Evolutionary conservation across 1,140 invertebrate species (phyloP).

Genomic region (Leptestheria dahalacensis): DNA sequence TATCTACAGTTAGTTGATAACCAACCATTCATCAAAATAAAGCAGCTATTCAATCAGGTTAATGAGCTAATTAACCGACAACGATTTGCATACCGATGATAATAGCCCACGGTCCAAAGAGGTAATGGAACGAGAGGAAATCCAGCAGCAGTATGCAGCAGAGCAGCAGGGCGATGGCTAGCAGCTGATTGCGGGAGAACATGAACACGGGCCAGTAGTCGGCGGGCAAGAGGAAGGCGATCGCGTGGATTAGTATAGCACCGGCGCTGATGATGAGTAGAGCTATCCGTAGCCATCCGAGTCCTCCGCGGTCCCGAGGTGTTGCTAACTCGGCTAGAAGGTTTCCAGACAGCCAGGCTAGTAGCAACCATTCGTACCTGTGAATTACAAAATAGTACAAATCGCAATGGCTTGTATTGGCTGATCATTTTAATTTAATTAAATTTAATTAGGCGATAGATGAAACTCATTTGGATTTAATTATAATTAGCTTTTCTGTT

Average conservation of each 20-base stretch:
- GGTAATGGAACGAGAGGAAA: constrained; percentile 92
- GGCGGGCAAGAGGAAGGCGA: constrained; percentile 50
- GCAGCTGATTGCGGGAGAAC: constrained; percentile 89
- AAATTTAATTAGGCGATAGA: background rate
- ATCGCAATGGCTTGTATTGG: no score
- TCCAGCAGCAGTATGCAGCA: constrained; percentile 95
- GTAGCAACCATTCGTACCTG: constrained; percentile 90
- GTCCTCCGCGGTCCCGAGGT: constrained; percentile 82
- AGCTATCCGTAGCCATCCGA: constrained; percentile 58
- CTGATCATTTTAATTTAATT: background rate
- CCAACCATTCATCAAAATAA: no score
- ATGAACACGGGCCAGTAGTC: constrained; percentile 62
- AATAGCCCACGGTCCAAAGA: constrained; percentile 91
- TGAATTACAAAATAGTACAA: no score
- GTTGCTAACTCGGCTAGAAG: constrained; percentile 92
- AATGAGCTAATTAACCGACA: constrained; percentile 18
- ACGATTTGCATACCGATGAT: constrained; percentile 43
- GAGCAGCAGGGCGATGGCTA: constrained; percentile 82
- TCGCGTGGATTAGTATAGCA: constrained; percentile 70
- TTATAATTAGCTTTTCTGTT: background rate
- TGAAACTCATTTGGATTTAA: no score
- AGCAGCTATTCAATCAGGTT: no score
- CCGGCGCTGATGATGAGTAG: constrained; percentile 8
- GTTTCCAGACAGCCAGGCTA: constrained; percentile 90
- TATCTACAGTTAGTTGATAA: no score